These are phyloP conservation scores for Lasioglossum figueresi DNA, from an alignment of 2,888 invertebrate species.

Conservation along the genomic window DNA sequence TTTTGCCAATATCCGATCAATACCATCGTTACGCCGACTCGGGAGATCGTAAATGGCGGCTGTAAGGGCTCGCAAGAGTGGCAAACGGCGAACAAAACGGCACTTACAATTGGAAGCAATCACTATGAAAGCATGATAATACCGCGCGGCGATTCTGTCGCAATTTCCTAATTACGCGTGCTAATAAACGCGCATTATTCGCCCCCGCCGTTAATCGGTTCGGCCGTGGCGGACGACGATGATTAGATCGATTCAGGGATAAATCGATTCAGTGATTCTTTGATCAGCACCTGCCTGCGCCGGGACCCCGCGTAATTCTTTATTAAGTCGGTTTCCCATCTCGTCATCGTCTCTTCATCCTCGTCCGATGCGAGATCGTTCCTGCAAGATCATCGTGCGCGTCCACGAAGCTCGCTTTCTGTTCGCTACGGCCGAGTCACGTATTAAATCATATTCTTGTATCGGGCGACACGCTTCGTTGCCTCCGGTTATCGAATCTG, in stretches of 20 bases:
- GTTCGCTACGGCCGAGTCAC: constrained; percentile 59
- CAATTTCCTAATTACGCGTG: constrained; percentile 40
- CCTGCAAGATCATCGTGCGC: constrained; percentile 65
- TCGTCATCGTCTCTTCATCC: constrained; percentile 69
- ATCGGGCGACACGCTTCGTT: constrained; percentile 54
- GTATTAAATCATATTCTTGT: constrained; percentile 65
- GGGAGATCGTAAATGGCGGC: background rate
- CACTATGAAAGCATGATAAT: constrained; percentile 4
- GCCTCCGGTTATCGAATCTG: constrained; percentile 51
- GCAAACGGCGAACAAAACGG: background rate
- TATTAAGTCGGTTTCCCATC: constrained; percentile 67
- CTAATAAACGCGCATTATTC: constrained; percentile 44
- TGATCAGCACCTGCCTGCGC: constrained; percentile 65
- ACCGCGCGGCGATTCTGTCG: constrained; percentile 15
- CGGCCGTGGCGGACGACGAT: constrained; percentile 34
- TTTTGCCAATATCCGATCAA: background rate
- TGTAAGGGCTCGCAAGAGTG: background rate
- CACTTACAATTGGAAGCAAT: constrained; percentile 2
- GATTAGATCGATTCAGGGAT: constrained; percentile 72
- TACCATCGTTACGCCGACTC: background rate
- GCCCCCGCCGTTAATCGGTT: constrained; percentile 22
- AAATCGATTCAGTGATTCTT: constrained; percentile 71
- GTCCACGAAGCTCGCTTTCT: constrained; percentile 42
- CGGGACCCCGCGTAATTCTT: constrained; percentile 69
- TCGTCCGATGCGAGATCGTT: constrained; percentile 44